phyloP scores from a whole-genome alignment of 2,888 invertebrate species.

The Callosobruchus maculatus region DNA sequence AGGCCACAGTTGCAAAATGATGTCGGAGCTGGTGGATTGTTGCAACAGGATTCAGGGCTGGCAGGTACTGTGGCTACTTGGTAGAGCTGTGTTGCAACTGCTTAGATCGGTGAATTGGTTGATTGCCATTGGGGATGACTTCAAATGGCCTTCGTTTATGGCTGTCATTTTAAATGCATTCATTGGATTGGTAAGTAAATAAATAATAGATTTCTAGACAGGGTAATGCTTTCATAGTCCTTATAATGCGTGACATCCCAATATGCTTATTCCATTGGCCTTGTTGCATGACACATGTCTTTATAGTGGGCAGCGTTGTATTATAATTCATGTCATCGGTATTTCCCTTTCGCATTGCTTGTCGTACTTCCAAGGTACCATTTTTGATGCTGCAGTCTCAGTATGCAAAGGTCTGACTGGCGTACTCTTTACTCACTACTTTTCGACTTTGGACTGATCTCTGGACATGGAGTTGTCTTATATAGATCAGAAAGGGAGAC shows the following conservation, averaged over 20 bases:
- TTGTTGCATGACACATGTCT: too few relatives aligned
- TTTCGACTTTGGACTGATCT: neutral
- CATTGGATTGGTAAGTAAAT: neutral
- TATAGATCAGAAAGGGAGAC: neutral
- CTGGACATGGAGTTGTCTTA: neutral
- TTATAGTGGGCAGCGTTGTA: too few relatives aligned
- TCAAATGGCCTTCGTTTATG: neutral
- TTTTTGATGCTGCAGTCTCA: too few relatives aligned
- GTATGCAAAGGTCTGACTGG: too few relatives aligned
- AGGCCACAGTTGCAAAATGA: neutral
- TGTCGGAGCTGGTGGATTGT: neutral
- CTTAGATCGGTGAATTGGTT: neutral
- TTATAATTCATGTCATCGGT: too few relatives aligned
- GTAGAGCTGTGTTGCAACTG: neutral
- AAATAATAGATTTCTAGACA: too few relatives aligned
- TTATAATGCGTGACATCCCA: too few relatives aligned
- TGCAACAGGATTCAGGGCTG: neutral
- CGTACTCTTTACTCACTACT: neutral
- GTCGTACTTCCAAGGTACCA: too few relatives aligned
- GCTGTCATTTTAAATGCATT: neutral
- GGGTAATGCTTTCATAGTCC: too few relatives aligned
- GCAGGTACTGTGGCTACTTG: slow-evolving; percentile 1
- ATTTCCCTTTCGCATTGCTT: too few relatives aligned
- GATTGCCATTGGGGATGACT: neutral
- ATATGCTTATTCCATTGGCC: too few relatives aligned